These are phyloP conservation scores for Hemibagrus guttatus DNA, from an alignment of 2,797 vertebrate genomes.

Conservation along the genomic window DNA sequence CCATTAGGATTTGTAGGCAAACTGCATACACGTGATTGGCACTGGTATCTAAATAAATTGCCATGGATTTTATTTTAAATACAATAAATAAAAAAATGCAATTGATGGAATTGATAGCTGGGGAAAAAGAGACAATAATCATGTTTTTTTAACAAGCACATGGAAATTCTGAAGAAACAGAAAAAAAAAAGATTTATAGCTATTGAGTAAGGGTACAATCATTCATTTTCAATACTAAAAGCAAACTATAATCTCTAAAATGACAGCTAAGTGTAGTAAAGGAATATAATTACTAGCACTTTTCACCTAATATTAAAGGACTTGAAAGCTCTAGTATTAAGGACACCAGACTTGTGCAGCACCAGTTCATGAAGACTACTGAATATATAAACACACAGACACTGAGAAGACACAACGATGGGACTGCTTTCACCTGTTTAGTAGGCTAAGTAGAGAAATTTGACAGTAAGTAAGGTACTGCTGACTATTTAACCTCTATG, in stretches of 20 bases:
- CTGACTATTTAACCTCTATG: conserved; percentile 8
- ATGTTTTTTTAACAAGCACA: background rate
- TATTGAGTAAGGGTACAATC: background rate
- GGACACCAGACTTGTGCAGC: background rate
- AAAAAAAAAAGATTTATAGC: background rate
- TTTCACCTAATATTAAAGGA: background rate
- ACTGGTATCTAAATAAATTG: background rate
- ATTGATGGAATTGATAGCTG: background rate
- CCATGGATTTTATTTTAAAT: background rate
- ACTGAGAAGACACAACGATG: background rate
- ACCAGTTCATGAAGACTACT: background rate
- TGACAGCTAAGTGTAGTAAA: background rate
- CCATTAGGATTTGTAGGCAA: background rate
- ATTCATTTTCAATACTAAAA: background rate
- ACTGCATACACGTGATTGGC: background rate
- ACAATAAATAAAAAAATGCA: background rate
- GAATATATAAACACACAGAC: background rate
- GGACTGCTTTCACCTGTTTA: conserved; percentile 7
- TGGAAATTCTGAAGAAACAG: background rate
- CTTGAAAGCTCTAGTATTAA: background rate
- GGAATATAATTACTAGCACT: background rate
- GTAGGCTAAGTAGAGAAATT: conserved; percentile 24
- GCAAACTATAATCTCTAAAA: background rate
- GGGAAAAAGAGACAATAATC: background rate
- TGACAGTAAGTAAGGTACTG: conserved; percentile 1